Percentiles rank a stretch among this genome's conserved stretches.
phyloP scores from a whole-genome alignment of 1,140 invertebrate species.

The Panagrolaimus sp. region DNA sequence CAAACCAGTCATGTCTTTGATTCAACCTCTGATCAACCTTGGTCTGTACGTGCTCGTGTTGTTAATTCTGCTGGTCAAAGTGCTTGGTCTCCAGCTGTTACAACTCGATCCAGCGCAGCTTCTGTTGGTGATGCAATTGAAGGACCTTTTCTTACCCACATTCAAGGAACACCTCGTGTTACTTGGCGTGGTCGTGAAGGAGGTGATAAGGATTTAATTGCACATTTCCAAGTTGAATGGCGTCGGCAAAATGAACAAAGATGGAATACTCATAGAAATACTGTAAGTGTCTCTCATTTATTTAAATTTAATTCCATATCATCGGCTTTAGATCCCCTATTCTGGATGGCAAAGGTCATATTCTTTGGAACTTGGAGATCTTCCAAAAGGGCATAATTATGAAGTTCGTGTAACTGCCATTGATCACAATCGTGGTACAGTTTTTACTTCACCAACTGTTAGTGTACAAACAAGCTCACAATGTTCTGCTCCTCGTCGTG shows the following conservation, averaged over 20 bases:
- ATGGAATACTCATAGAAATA: conserved; percentile 42
- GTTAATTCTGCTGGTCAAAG: conserved; percentile 50
- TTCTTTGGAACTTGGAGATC: conserved; percentile 47
- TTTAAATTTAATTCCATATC: background rate
- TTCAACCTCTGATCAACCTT: conserved; percentile 42
- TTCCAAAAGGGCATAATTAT: conserved; percentile 50
- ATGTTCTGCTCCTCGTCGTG: conserved; percentile 36
- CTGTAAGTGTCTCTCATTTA: conserved; percentile 10
- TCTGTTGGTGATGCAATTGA: conserved; percentile 48
- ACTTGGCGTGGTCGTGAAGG: conserved; percentile 34
- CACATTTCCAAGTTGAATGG: conserved; percentile 50
- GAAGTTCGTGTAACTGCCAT: conserved; percentile 54
- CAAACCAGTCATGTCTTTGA: conserved; percentile 53
- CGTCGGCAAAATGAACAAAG: conserved; percentile 36
- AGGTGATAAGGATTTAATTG: conserved; percentile 40
- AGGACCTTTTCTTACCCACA: conserved; percentile 43
- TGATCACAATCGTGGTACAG: conserved; percentile 46
- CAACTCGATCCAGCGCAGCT: conserved; percentile 33
- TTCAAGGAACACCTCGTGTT: conserved; percentile 39
- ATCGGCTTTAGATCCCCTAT: conserved; percentile 40
- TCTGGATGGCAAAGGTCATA: conserved; percentile 55
- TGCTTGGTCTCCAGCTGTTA: conserved; percentile 51
- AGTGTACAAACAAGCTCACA: conserved; percentile 35
- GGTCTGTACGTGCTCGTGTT: conserved; percentile 46
- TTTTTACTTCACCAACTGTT: conserved; percentile 49